Conservation (phyloP, 2,797 vertebrate species). For the Myotis myotis region DNA sequence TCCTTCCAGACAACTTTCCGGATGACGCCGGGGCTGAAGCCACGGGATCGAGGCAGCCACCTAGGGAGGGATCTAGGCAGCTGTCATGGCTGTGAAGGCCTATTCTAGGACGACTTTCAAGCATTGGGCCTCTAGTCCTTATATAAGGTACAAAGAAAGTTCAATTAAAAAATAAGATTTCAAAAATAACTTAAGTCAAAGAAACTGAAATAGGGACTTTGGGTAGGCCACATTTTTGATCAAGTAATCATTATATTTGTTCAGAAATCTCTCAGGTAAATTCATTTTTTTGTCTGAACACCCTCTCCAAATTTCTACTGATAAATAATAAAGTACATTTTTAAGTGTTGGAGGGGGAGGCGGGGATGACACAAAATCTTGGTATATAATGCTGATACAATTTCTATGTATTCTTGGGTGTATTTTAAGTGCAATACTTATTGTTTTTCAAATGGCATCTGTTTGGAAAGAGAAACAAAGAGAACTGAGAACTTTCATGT, state of each 20-base stretch:
- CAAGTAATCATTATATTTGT: neutral
- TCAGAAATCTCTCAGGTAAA: conserved; percentile 20
- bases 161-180: conserved; percentile 28
- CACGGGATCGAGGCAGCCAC: too few relatives aligned
- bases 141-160: conserved; percentile 22
- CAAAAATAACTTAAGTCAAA: conserved; percentile 47
- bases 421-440: neutral
- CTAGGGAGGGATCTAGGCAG: too few relatives aligned
- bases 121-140: neutral
- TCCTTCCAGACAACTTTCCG: too few relatives aligned
- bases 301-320: neutral
- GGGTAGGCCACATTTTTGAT: neutral
- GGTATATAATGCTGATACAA: neutral
- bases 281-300: neutral
- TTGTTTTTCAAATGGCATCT: neutral
- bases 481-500: neutral
- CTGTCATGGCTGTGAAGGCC: too few relatives aligned
- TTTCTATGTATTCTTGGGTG: neutral
- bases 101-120: too few relatives aligned
- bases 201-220: neutral
- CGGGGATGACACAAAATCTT: neutral
- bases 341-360: neutral
- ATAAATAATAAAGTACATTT: neutral
- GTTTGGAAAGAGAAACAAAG: conserved; percentile 12
- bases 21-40: too few relatives aligned